Evolutionary conservation across 2,113 vertebrate genomes (phyloP), one percentile per base, ranked within the genome.

Genomic region (Aphyosemion australe): DNA sequence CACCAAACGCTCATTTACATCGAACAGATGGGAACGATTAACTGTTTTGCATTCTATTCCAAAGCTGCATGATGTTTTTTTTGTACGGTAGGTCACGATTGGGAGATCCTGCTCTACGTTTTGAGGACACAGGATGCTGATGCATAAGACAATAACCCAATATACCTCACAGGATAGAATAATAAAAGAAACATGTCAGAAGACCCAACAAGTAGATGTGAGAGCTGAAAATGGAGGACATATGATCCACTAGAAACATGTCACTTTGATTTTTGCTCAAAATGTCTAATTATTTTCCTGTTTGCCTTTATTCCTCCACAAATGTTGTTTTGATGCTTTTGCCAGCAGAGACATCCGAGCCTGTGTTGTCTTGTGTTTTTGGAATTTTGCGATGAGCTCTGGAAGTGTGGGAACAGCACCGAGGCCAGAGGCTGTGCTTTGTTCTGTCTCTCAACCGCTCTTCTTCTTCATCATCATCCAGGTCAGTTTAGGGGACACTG

Each of bases 391-490:
- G 34, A 37, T 37, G 34, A 80, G n/a, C 15, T 16, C 54, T 83
- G 71, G 62, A 83, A 76, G 69, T 77, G 78, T 80, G 78, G 74
- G 72, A 87, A 84, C 60, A 71, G 74, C 82, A 61, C 4, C 2
- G 10, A 50, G 73, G 73, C 73, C 77, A 66, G 74, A 78, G 82
- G 82, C 72, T 72, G 69, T 45, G 73, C 73, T 84, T 84, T 88
- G 80, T 84, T 87, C 78, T 79, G 55, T 54, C 8, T 70, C 63
- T 61, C 61, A 47, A 43, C 15, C 11, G 54, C 48, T 74, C 47
- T 34, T 21, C 68, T 78, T 48, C 50, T 20, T 53, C 61, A 26
- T 21, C 68, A 76, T 48, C 50, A 26, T 53, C 61, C 46, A 11
- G 53, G 69, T 78, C 80, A 67, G 61, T 37, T 37, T 6, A 8